A percentile compares a stretch with the other conserved stretches of the same genome.
phyloP scores from a whole-genome alignment of 23 tunicate species.

The Clavelina lepadiformis region DNA sequence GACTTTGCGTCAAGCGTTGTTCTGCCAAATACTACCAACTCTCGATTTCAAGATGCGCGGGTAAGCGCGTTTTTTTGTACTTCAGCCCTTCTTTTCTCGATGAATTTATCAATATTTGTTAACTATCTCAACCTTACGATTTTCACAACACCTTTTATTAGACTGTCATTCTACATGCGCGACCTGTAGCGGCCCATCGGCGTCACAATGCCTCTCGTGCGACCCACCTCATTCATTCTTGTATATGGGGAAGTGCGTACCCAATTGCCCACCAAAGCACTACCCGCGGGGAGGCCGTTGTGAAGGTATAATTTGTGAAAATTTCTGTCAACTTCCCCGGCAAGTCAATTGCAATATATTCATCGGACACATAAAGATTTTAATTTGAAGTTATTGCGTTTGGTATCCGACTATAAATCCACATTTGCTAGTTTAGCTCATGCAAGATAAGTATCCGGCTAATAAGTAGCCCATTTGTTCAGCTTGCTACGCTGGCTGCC shows the following conservation, averaged over 20 bases:
- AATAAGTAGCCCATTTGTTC: conserved; percentile 4
- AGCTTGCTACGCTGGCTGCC: conserved; percentile 68
- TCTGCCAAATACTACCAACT: conserved; percentile 30
- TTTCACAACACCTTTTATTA: conserved; percentile 3
- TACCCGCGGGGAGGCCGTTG: conserved; percentile 42
- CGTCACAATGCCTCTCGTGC: conserved; percentile 48
- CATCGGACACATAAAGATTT: too few relatives aligned
- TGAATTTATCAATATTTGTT: background rate
- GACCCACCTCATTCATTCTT: conserved; percentile 18
- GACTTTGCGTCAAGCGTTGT: conserved; percentile 44
- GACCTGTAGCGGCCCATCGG: conserved; percentile 44
- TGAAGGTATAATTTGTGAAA: too few relatives aligned
- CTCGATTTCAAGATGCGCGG: conserved; percentile 37
- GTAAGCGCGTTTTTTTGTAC: conserved; percentile 12
- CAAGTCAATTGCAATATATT: too few relatives aligned
- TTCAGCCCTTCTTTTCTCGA: background rate
- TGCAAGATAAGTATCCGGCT: too few relatives aligned
- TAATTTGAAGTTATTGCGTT: too few relatives aligned
- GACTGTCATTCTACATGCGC: conserved; percentile 65
- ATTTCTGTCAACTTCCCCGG: too few relatives aligned
- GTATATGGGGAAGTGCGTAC: conserved; percentile 57
- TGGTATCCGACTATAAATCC: too few relatives aligned
- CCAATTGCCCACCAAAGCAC: conserved; percentile 35
- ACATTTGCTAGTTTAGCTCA: background rate
- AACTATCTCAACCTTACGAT: background rate